Evolutionary conservation across 64 coral and sea anemone species (phyloP), one percentile per base, ranked within the genome.

Genomic region (Stichodactyla mertensii): DNA sequence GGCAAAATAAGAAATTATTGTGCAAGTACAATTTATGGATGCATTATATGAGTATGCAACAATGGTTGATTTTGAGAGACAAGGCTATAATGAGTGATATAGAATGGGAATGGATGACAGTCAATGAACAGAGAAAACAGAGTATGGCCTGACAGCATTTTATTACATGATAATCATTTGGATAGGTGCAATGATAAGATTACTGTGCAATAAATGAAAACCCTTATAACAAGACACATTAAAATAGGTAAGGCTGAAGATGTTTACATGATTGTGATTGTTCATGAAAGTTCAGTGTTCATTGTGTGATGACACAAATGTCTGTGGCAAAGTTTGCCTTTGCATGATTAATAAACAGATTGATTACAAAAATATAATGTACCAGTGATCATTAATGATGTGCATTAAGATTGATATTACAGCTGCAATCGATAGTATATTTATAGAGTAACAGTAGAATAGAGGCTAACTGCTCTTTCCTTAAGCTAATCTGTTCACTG

Each of bases 211-310:
- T 71, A 26, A 24, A 74, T 12, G 69, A 74, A 27, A 12, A 12
- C 69, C 69, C 24, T 9, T 66, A 66, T n/a, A 66, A 9, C 62
- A 66, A 66, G 19, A n/a, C 22, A 66, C 20, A 66, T 5, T 66
- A 66, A 66, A 74, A 74, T 74, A 4, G 11, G 23, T 31, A 74
- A 74, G 22, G 27, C 69, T 74, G 24, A 27, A 58, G 23, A 74
- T 74, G 24, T 11, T 74, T 31, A 74, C 69, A 74, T 74, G 69
- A 74, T 74, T 74, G 69, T 26, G 7, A 74, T 11, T 2, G n/a
- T 74, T 36, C 24, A 31, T 74, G 69, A 74, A 74, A 74, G 69
- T 71, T 71, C 69, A 74, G 12, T 74, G 69, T 74, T 74, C 69
- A 74, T 66, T 66, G n/a, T 74, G 69, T 74, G 69, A 13, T 13